These are phyloP conservation scores for Morpho helenor DNA, from an alignment of 2,888 invertebrate species.

Conservation along the genomic window DNA sequence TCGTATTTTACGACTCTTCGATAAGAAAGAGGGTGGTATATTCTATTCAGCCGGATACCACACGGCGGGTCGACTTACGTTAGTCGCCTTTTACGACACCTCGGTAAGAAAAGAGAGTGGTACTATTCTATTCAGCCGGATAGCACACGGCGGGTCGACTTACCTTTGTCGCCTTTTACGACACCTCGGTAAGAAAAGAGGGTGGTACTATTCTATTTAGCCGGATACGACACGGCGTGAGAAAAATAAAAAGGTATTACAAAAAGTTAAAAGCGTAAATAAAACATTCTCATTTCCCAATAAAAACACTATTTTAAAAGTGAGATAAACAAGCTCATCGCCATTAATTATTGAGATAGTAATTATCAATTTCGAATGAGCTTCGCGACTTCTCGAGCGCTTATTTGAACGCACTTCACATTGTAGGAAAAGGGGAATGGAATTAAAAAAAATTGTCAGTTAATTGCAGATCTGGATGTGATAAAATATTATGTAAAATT, in stretches of 20 bases:
- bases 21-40: too few species aligned
- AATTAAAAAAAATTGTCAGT: conserved; percentile 4
- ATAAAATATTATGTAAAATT: conserved; percentile 1
- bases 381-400: conserved; percentile 16
- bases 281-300: conserved; percentile 1
- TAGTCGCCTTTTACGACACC: too few species aligned
- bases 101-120: too few species aligned
- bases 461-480: conserved; percentile 12
- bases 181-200: too few species aligned
- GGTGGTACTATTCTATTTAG: too few species aligned
- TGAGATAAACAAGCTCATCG: conserved; percentile 18
- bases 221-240: too few species aligned
- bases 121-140: too few species aligned
- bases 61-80: too few species aligned
- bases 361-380: conserved; percentile 13
- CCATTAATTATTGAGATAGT: conserved; percentile 17
- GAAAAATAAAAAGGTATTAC: background rate
- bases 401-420: conserved; percentile 18
- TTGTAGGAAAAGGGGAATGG: conserved; percentile 10
- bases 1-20: too few species aligned
- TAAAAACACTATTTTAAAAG: conserved; percentile 1
- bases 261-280: background rate
- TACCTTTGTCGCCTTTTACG: too few species aligned
- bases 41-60: too few species aligned
- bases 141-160: too few species aligned